Base-by-base conservation (phyloP, 2,113 vertebrate species). In the Probosciger aterrimus region DNA sequence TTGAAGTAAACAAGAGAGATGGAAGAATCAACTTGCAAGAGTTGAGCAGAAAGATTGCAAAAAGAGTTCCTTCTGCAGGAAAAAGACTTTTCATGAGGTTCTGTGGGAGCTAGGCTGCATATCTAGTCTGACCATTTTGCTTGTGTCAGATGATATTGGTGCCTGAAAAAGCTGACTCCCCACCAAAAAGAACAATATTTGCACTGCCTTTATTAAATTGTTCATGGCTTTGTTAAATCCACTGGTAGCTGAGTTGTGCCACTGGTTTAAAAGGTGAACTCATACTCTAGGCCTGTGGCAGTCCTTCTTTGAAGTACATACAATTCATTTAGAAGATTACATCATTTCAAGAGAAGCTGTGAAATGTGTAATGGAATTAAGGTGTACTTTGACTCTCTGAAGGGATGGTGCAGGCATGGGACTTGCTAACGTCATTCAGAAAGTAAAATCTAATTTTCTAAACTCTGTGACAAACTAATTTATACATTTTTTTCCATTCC, bases 391-490 rank as follows among this genome's bases (percentile, higher is more conserved):
- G 63, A 50, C 22, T 82, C 59, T 95, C 46, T 31, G 62, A 90
- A 81, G 18, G 82, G 19, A 59, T 59, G 37, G 59, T 63, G 53
- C 49, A 88, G 37, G 46, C 53, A 90, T 49, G 30, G 68, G 77
- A 67, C 50, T 88, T 80, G 59, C 64, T 93, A 82, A 77, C 8
- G 0, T 57, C 27, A 57, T 74, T 94, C 59, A 80, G 28, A 90
- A 88, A 69, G 41, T 28, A 88, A 50, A 94, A 86, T 93, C 28
- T 75, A 78, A 83, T 96, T 96, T 92, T 90, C 80, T 74, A 74
- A 86, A 74, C 41, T 78, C 25, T 33, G 44, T 88, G 55, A 70
- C 23, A 88, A 94, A 63, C 30, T 46, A 68, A 71, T 83, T 80
- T 50, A 44, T 64, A 82, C 14, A 9, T 65, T 35, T 44, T 75